Evolutionary conservation across 2,888 invertebrate genomes (phyloP), one percentile per base, ranked within the genome.

Genomic region (Volucella bombylans): DNA sequence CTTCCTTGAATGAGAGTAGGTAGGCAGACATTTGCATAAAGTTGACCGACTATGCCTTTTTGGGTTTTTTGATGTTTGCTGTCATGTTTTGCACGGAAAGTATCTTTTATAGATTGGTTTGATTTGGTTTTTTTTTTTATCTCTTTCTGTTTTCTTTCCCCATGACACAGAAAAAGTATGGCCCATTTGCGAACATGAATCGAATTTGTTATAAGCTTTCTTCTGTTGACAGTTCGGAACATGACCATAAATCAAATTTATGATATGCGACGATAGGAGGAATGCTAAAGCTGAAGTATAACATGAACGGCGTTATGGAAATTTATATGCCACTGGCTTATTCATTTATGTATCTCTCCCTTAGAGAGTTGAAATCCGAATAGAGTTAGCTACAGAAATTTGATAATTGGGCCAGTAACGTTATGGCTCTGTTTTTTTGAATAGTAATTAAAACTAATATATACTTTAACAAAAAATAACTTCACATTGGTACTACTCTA

Each of bases 101-200:
- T 77, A 82, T 82, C n/a, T 77, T 77, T 69, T 57, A 71, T 69
- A 18, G 43, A 49, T 47, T 31, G 31, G 31, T 31, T 31, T 31
- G 31, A 31, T 31, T 31, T 31, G 6, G 31, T 4, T 4, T 31
- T 31, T 31, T 4, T 31, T 31, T 31, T 31, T 31, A 4, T 31
- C 14, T 39, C 18, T 54, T 64, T 62, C 1, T 76, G n/a, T 59
- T 64, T 52, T 43, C 15, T 14, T 10, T 52, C 65, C 49, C 41
- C 52, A 41, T 79, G 83, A 79, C 79, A 79, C 74, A 74, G 65
- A 83, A 79, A 82, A 71, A 69, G 73, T 62, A 71, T 83, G 83
- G 79, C 83, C 79, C 83, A 83, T 67, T 83, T 83, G 45, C 59
- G 49, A 45, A 49, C 74, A 74, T 79, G 83, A 8, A 55, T 47